These are phyloP conservation scores for Steinernema carpocapsae DNA, from an alignment of 2,888 invertebrate species.

Conservation along the genomic window DNA sequence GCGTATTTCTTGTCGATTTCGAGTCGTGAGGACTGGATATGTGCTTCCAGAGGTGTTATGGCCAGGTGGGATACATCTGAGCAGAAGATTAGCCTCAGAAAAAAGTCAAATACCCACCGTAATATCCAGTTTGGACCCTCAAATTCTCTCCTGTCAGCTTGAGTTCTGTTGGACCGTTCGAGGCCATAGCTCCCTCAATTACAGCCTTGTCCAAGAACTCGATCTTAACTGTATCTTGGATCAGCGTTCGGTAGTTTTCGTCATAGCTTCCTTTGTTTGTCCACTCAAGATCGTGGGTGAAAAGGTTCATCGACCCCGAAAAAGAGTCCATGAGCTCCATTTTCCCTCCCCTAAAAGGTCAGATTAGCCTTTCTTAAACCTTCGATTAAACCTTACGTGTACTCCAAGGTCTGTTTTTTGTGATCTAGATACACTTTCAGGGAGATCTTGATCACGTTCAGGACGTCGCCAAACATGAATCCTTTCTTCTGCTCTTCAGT, in stretches of 20 bases:
- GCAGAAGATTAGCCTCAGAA: not conserved
- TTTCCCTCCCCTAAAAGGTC: not conserved
- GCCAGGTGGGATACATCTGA: conserved; percentile 28
- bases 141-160: not conserved
- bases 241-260: not conserved
- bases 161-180: not conserved
- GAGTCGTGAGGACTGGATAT: not conserved
- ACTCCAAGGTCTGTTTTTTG: not conserved
- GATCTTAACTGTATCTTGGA: conserved; percentile 11
- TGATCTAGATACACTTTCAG: not conserved
- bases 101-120: not conserved
- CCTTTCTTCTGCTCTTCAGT: not conserved
- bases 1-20: not conserved
- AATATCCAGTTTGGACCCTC: conserved; percentile 37
- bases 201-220: not conserved
- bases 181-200: not conserved
- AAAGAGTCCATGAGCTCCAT: not conserved
- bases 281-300: not conserved
- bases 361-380: not conserved
- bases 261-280: not conserved
- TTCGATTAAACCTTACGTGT: not conserved
- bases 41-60: not conserved
- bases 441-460: not conserved
- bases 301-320: not conserved
- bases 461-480: not conserved